Percentiles rank a stretch among this genome's conserved stretches.
Evolutionary conservation across 2,113 vertebrate genomes (phyloP).

Genomic region (Hoplias malabaricus): DNA sequence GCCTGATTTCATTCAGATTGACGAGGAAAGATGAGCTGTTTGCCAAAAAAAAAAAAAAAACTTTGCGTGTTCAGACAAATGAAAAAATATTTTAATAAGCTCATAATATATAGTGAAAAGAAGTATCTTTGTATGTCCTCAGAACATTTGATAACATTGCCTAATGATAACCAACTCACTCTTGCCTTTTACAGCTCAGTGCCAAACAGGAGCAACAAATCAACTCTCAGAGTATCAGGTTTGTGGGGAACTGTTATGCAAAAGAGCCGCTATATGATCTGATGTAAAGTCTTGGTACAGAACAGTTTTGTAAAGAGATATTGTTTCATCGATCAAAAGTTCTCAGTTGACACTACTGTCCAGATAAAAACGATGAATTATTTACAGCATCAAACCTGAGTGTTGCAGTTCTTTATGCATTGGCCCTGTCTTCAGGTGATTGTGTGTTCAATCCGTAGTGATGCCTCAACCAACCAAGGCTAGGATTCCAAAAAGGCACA

Average conservation of each 20-base stretch:
- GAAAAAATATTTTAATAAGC: background rate
- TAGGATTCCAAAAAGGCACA: too few species aligned
- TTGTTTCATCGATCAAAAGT: too few species aligned
- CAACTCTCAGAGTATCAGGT: constrained; percentile 27
- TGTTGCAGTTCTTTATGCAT: too few species aligned
- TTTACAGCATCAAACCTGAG: too few species aligned
- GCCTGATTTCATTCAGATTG: constrained; percentile 30
- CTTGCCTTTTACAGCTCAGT: constrained; percentile 10
- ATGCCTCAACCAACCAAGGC: too few species aligned
- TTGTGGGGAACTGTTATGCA: constrained; percentile 53
- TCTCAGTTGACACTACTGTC: too few species aligned
- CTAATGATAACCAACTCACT: constrained; percentile 11
- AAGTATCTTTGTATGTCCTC: background rate
- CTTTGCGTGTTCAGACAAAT: constrained; percentile 37
- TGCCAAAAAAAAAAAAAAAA: constrained; percentile 21
- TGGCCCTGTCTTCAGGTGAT: too few species aligned
- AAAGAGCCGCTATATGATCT: constrained; percentile 40
- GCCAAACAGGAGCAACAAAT: constrained; percentile 15
- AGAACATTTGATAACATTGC: constrained; percentile 23
- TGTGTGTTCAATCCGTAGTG: too few species aligned
- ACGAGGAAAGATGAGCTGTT: background rate
- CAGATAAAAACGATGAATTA: too few species aligned
- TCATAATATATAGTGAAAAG: background rate
- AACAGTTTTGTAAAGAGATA: constrained; percentile 17
- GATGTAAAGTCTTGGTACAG: constrained; percentile 7